phyloP scores from a whole-genome alignment of 2,888 invertebrate genomes.

The Cerastis rubricosa region DNA sequence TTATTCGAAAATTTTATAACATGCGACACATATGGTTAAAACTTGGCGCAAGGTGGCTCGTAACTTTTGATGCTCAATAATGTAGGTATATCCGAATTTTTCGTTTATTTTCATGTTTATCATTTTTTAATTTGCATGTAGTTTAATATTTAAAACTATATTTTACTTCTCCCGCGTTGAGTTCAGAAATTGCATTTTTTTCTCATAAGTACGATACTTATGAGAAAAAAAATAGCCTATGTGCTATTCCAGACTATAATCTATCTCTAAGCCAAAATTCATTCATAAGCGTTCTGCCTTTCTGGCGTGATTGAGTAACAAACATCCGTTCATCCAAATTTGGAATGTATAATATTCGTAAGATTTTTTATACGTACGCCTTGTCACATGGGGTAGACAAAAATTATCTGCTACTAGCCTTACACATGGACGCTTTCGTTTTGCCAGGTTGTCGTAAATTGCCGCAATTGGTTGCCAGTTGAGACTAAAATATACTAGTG shows the following conservation, averaged over 20 bases:
- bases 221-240: not conserved
- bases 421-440: no score
- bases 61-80: constrained; percentile 38
- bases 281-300: not conserved
- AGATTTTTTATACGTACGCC: not conserved
- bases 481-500: not conserved
- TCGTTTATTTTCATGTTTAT: not conserved
- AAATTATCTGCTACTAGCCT: not conserved
- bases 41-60: constrained; percentile 27
- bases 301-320: not conserved
- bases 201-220: no score
- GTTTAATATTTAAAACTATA: not conserved
- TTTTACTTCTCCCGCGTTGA: not conserved
- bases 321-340: not conserved
- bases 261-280: not conserved
- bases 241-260: not conserved
- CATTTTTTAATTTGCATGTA: not conserved
- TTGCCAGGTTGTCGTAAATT: not conserved
- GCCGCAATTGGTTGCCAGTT: no score
- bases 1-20: constrained; percentile 9
- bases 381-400: not conserved
- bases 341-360: not conserved
- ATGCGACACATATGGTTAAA: constrained; percentile 3
- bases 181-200: not conserved
- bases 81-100: constrained; percentile 4